Evolutionary conservation across 2,888 invertebrate species (phyloP).

Genomic region (Athalia cordata): DNA sequence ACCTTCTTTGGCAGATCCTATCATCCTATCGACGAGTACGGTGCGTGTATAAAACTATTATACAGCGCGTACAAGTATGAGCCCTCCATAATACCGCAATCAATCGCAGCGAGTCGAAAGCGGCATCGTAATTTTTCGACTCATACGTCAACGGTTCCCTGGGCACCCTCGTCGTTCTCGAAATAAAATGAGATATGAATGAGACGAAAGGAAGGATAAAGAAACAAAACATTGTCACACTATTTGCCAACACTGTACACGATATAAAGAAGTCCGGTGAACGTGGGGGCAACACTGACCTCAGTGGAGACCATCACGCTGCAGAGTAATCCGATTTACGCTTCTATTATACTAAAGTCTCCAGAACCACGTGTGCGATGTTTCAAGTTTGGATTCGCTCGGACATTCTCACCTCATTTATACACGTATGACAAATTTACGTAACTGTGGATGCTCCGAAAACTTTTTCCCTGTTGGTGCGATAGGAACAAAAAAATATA

Average conservation of each 20-base stretch:
- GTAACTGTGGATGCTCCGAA: neutral
- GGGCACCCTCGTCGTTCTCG: neutral
- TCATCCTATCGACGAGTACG: too few relatives aligned
- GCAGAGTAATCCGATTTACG: slow-evolving; percentile 37
- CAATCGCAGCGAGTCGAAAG: too few relatives aligned
- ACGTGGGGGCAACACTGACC: slow-evolving; percentile 41
- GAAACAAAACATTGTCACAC: neutral
- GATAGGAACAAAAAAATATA: too few relatives aligned
- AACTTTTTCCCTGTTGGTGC: too few relatives aligned
- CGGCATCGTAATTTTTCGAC: too few relatives aligned
- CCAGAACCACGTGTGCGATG: slow-evolving; percentile 40
- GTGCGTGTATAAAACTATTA: too few relatives aligned
- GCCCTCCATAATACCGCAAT: too few relatives aligned
- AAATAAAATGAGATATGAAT: neutral
- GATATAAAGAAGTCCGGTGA: slow-evolving; percentile 14
- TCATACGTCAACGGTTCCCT: too few relatives aligned
- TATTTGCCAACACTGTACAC: neutral
- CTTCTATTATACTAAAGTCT: slow-evolving; percentile 13
- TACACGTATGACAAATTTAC: neutral
- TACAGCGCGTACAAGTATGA: too few relatives aligned
- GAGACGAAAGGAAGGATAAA: neutral
- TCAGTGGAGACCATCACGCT: slow-evolving; percentile 39
- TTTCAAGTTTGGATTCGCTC: slow-evolving; percentile 30
- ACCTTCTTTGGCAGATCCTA: too few relatives aligned
- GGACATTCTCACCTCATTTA: neutral